Percentiles rank a stretch among this genome's conserved stretches.
These are phyloP conservation scores for Pseudachorutes palmiensis DNA, from an alignment of 1,140 invertebrate species.

Conservation along the genomic window DNA sequence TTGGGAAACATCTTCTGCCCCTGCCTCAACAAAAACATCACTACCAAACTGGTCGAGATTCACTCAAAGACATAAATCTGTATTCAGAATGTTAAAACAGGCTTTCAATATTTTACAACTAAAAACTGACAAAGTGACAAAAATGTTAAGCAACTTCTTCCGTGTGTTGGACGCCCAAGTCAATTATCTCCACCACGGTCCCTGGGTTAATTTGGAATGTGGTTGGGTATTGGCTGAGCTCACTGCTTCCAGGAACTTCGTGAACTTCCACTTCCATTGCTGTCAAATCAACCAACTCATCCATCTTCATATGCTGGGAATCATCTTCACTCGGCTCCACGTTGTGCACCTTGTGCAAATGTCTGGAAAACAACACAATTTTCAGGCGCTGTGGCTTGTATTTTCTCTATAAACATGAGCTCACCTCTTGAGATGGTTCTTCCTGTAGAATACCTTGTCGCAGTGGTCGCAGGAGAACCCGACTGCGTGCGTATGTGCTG, in stretches of 20 bases:
- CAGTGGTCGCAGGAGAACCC: not conserved
- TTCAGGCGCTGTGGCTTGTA: too few species aligned
- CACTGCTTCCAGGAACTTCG: not conserved
- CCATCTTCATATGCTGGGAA: not conserved
- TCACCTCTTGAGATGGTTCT: not conserved
- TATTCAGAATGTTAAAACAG: too few species aligned
- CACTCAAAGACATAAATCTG: not conserved
- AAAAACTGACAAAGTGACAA: too few species aligned
- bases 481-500: not conserved
- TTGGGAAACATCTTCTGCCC: slow-evolving; percentile 24
- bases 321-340: not conserved
- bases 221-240: too few species aligned
- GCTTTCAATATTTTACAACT: too few species aligned
- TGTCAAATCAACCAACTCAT: not conserved
- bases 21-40: slow-evolving; percentile 11
- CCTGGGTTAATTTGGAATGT: not conserved
- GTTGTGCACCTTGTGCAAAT: not conserved
- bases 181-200: not conserved
- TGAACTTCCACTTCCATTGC: not conserved
- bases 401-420: not conserved
- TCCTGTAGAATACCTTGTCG: not conserved
- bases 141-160: not conserved
- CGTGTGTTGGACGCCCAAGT: not conserved
- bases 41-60: not conserved
- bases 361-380: not conserved